Conservation (phyloP, 2,888 invertebrate genomes). For the Eristalis pertinax region DNA sequence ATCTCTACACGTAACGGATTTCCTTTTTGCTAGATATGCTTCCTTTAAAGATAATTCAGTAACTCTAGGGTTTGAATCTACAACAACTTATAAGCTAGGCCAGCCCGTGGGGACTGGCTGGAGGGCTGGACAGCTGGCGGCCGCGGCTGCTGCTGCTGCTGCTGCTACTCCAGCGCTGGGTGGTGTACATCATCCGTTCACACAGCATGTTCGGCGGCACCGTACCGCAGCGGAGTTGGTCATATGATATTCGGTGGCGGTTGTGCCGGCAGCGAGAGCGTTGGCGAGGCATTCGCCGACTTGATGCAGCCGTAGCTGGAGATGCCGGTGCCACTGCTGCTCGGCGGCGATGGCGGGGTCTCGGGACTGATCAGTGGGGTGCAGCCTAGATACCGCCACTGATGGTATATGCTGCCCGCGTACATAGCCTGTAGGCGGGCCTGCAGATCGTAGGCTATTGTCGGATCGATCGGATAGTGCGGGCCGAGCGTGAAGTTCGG, state of each 20-base stretch:
- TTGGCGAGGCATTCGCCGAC: slow-evolving; percentile 80
- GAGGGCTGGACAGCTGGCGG: not conserved
- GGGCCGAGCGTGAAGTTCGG: slow-evolving; percentile 75
- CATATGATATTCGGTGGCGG: slow-evolving; percentile 81
- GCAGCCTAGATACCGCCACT: slow-evolving; percentile 80
- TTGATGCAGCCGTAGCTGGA: slow-evolving; percentile 80
- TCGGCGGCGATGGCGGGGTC: slow-evolving; percentile 81
- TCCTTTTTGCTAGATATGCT: slow-evolving; percentile 25
- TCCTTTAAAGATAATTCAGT: slow-evolving; percentile 39
- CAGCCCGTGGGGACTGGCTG: not conserved
- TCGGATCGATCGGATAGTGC: slow-evolving; percentile 80
- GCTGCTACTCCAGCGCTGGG: slow-evolving; percentile 22
- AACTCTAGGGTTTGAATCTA: slow-evolving; percentile 57
- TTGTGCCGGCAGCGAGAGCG: slow-evolving; percentile 74
- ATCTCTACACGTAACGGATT: not conserved
- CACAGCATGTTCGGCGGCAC: slow-evolving; percentile 80
- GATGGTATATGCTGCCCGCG: slow-evolving; percentile 80
- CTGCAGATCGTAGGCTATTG: slow-evolving; percentile 80
- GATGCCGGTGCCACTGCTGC: slow-evolving; percentile 78
- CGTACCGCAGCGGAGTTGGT: slow-evolving; percentile 82
- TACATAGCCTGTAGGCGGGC: slow-evolving; percentile 81
- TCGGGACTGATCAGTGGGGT: slow-evolving; percentile 79
- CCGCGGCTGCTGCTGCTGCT: not conserved
- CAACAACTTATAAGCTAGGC: slow-evolving; percentile 53
- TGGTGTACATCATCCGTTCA: slow-evolving; percentile 66